These are phyloP conservation scores for Nephrocerus scutellatus DNA, from an alignment of 2,888 invertebrate species.

Conservation along the genomic window DNA sequence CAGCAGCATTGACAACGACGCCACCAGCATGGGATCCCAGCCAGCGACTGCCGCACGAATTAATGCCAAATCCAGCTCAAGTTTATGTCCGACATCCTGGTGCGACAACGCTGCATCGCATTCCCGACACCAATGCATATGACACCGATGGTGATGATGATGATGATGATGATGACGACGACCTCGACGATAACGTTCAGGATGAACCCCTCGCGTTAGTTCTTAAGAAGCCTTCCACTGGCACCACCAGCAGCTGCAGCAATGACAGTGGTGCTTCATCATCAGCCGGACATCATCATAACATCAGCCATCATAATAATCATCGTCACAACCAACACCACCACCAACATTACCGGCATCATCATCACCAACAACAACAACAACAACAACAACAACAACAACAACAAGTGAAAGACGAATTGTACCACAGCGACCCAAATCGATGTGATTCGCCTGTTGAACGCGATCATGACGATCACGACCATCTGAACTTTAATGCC, in stretches of 20 bases:
- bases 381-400: too few relatives aligned
- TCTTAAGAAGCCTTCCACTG: conserved; percentile 42
- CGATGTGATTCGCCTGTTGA: too few relatives aligned
- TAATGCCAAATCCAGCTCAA: conserved; percentile 50
- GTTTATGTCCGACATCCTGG: conserved; percentile 45
- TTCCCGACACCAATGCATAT: conserved; percentile 18
- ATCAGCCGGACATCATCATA: too few relatives aligned
- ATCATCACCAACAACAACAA: too few relatives aligned
- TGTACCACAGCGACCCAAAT: too few relatives aligned
- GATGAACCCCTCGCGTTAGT: conserved; percentile 61
- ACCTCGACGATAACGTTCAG: conserved; percentile 47
- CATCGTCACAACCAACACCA: not conserved
- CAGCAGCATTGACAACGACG: conserved; percentile 48
- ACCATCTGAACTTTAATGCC: conserved; percentile 17
- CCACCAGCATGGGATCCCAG: conserved; percentile 52
- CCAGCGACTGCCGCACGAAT: conserved; percentile 40
- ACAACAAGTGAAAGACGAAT: too few relatives aligned
- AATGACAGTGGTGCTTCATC: conserved; percentile 1
- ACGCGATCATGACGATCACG: too few relatives aligned
- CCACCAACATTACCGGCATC: not conserved
- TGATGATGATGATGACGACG: conserved; percentile 30
- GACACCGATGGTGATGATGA: conserved; percentile 4
- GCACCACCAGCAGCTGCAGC: conserved; percentile 1
- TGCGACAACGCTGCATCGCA: conserved; percentile 44
- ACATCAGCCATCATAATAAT: too few relatives aligned